Evolutionary conservation across 1,140 invertebrate genomes (phyloP).

Genomic region (Heliconius himera): DNA sequence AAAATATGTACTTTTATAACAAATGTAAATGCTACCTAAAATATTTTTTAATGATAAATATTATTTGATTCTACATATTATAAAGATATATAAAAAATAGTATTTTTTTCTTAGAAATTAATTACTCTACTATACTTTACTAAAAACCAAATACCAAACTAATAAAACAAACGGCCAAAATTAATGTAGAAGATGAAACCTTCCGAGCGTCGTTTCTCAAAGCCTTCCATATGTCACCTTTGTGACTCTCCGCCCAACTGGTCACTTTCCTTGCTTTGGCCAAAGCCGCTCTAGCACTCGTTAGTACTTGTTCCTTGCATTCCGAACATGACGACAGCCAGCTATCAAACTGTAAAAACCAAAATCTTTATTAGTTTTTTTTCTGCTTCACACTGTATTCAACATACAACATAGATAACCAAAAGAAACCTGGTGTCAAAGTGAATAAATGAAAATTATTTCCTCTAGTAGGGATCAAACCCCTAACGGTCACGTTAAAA

Average conservation of each 20-base stretch:
- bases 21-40: too few relatives aligned
- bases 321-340: constrained; percentile 54
- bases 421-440: too few relatives aligned
- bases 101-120: background rate
- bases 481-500: too few relatives aligned
- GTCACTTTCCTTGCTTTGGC: constrained; percentile 39
- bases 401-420: too few relatives aligned
- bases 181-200: constrained; percentile 37
- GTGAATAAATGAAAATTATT: too few relatives aligned
- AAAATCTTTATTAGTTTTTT: too few relatives aligned
- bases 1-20: background rate
- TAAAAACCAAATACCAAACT: constrained; percentile 17
- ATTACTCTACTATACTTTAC: background rate
- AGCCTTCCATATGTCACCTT: constrained; percentile 47
- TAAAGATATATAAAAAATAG: background rate
- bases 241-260: constrained; percentile 56
- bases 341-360: constrained; percentile 53
- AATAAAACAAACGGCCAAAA: constrained; percentile 18
- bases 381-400: too few relatives aligned
- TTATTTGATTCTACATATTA: background rate
- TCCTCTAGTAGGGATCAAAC: too few relatives aligned
- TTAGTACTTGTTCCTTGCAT: constrained; percentile 46
- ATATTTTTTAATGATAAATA: too few relatives aligned
- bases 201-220: constrained; percentile 41
- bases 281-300: constrained; percentile 40